A percentile compares a stretch with the other conserved stretches of the same genome.
phyloP scores from a whole-genome alignment of 2,888 invertebrate genomes.

The Stenichneumon culpator region DNA sequence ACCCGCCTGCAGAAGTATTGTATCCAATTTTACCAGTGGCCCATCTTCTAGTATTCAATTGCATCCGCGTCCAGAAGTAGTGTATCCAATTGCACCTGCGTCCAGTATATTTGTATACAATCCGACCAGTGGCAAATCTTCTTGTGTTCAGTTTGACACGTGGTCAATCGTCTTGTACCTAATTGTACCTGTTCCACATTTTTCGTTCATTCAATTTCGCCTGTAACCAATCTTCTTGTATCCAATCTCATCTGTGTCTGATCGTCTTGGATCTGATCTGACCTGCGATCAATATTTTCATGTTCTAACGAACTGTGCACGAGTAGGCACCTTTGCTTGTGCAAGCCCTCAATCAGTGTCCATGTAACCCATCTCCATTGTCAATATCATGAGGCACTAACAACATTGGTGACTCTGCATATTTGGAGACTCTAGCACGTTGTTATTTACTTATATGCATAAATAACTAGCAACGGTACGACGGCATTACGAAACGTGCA shows the following conservation, averaged over 20 bases:
- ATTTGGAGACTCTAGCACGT: neutral
- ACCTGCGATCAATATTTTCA: too few relatives aligned
- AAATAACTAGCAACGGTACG: neutral
- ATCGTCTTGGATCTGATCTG: neutral
- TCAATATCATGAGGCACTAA: too few relatives aligned
- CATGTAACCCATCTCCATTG: too few relatives aligned
- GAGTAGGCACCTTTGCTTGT: too few relatives aligned
- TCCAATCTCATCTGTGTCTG: neutral
- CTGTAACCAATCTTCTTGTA: neutral
- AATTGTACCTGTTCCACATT: neutral
- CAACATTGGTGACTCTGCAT: too few relatives aligned
- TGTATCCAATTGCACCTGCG: neutral
- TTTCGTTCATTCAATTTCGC: neutral
- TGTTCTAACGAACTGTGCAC: too few relatives aligned
- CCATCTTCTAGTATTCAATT: neutral
- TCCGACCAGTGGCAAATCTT: too few relatives aligned
- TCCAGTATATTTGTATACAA: too few relatives aligned
- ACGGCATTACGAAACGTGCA: neutral
- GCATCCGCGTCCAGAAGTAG: neutral
- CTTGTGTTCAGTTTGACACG: neutral
- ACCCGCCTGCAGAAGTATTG: neutral
- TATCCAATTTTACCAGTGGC: too few relatives aligned
- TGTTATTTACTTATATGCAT: neutral
- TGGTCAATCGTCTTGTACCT: neutral
- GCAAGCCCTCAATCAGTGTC: too few relatives aligned